Percentiles rank a stretch among this genome's conserved stretches.
Evolutionary conservation across 2,888 invertebrate species (phyloP).

Genomic region (Lepidonotus clava): DNA sequence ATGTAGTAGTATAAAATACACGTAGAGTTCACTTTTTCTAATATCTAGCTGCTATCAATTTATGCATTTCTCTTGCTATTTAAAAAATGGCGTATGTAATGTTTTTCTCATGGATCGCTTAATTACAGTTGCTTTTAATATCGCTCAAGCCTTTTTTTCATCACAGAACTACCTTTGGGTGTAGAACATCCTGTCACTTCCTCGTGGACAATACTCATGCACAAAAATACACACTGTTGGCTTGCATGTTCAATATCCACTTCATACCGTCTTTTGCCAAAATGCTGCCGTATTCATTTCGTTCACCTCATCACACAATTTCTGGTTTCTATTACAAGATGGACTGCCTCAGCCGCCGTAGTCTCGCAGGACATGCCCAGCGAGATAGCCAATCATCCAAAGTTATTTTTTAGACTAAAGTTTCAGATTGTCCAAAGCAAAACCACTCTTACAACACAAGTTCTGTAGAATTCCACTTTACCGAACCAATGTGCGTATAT

Average conservation of each 20-base stretch:
- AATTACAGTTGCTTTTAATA: too few relatives aligned
- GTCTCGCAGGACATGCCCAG: too few relatives aligned
- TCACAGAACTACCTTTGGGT: background rate
- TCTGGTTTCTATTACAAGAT: too few relatives aligned
- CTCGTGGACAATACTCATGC: constrained; percentile 1
- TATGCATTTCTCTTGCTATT: too few relatives aligned
- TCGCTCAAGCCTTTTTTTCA: background rate
- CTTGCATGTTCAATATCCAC: background rate
- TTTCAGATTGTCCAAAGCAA: too few relatives aligned
- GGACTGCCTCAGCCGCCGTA: too few relatives aligned
- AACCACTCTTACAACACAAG: background rate
- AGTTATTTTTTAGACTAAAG: background rate
- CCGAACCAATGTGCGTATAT: constrained; percentile 39
- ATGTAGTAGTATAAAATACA: too few relatives aligned
- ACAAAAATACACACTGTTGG: constrained; percentile 8
- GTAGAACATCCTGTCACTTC: background rate
- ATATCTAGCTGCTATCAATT: too few relatives aligned
- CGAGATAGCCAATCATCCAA: background rate
- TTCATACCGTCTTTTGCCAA: background rate
- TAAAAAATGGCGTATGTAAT: too few relatives aligned
- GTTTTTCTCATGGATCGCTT: too few relatives aligned
- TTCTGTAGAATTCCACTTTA: background rate
- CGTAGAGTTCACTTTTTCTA: too few relatives aligned
- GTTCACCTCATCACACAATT: too few relatives aligned
- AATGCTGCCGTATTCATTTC: constrained; percentile 16